Evolutionary conservation across 2,113 vertebrate species (phyloP).

Genomic region (Euleptes europaea): DNA sequence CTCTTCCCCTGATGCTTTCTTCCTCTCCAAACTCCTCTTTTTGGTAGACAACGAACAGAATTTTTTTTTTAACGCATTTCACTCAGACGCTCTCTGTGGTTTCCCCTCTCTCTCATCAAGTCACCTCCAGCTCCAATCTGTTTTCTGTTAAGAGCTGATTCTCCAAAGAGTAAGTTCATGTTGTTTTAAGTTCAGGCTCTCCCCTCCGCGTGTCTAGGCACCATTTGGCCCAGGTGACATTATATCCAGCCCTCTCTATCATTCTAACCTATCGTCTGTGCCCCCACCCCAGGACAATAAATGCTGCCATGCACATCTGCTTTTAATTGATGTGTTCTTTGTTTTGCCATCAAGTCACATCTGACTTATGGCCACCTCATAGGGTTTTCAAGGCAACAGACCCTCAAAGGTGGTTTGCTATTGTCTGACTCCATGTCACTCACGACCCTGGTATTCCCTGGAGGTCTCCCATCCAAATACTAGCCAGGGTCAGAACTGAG

Average conservation of each 20-base stretch:
- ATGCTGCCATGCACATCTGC: slow-evolving; percentile 59
- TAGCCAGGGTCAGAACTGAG: no score
- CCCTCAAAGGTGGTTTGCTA: no score
- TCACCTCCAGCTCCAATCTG: slow-evolving; percentile 51
- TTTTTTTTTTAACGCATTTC: slow-evolving; percentile 22
- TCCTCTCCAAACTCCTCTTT: not conserved
- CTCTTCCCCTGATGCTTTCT: not conserved
- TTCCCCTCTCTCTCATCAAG: not conserved
- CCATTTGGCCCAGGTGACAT: slow-evolving; percentile 49
- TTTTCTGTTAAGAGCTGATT: slow-evolving; percentile 65
- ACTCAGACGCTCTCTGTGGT: not conserved
- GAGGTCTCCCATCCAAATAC: no score
- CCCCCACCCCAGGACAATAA: slow-evolving; percentile 56
- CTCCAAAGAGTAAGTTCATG: slow-evolving; percentile 33
- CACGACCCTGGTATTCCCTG: no score
- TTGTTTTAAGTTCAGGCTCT: slow-evolving; percentile 37
- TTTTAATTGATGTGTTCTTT: slow-evolving; percentile 61
- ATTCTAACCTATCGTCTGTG: slow-evolving; percentile 40
- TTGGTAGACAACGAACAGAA: slow-evolving; percentile 4
- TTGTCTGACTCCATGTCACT: no score
- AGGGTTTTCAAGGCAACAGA: no score
- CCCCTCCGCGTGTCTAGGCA: slow-evolving; percentile 44
- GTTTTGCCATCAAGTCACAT: no score
- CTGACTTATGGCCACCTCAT: no score
- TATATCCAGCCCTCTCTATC: slow-evolving; percentile 9